These are phyloP conservation scores for Nicator chloris DNA, from an alignment of 2,113 vertebrate genomes.

Conservation along the genomic window DNA sequence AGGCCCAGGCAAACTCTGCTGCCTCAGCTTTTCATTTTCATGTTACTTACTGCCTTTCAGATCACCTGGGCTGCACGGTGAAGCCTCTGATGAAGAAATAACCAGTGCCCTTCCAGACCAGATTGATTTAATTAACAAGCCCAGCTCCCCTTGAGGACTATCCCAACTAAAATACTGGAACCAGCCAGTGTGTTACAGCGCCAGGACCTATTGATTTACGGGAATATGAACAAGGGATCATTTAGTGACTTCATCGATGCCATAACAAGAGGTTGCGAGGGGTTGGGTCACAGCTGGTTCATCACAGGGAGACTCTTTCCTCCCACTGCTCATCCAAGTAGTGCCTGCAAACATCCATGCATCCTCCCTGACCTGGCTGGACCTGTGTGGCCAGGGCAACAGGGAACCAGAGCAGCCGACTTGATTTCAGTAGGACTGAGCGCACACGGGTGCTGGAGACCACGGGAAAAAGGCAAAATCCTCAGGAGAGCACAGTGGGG, in stretches of 20 bases:
- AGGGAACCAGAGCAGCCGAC: background rate
- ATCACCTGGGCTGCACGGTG: background rate
- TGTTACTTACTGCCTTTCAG: slow-evolving; percentile 59
- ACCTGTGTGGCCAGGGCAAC: background rate
- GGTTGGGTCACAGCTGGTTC: background rate
- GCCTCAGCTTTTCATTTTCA: slow-evolving; percentile 51
- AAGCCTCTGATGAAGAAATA: slow-evolving; percentile 54
- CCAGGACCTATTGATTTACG: slow-evolving; percentile 16
- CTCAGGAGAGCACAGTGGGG: accelerated
- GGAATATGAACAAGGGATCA: background rate
- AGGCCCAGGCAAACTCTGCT: slow-evolving; percentile 16
- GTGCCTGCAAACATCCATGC: background rate
- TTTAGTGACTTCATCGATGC: background rate
- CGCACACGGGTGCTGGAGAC: accelerated
- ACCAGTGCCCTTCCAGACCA: slow-evolving; percentile 43
- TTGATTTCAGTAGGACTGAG: accelerated
- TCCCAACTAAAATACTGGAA: slow-evolving; percentile 23
- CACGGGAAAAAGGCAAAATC: background rate
- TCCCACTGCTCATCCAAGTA: accelerated
- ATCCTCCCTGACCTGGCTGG: accelerated
- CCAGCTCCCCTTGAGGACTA: slow-evolving; percentile 1
- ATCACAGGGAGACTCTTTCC: background rate
- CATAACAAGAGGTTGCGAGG: background rate
- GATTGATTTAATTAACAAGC: slow-evolving; percentile 64
- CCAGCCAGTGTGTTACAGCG: background rate